A percentile compares a stretch with the other conserved stretches of the same genome.
phyloP scores from a whole-genome alignment of 2,888 invertebrate species.

The Epistrophe grossulariae region DNA sequence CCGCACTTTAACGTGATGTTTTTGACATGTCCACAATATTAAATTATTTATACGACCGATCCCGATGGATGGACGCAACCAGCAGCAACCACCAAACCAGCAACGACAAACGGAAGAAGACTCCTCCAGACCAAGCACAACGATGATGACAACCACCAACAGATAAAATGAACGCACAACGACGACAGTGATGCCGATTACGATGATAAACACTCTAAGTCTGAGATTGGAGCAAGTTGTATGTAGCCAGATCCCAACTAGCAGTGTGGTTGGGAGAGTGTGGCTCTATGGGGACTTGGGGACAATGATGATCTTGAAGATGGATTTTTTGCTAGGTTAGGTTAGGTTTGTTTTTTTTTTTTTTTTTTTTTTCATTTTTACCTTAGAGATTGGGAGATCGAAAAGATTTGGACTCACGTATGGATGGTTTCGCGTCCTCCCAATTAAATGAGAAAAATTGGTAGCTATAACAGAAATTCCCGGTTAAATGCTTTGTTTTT shows the following conservation, averaged over 20 bases:
- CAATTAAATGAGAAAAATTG: conserved; percentile 68
- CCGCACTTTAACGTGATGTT: conserved; percentile 79
- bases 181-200: conserved; percentile 69
- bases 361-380: background rate
- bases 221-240: conserved; percentile 23
- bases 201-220: conserved; percentile 54
- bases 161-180: conserved; percentile 58
- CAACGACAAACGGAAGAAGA: conserved; percentile 22
- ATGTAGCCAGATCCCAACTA: background rate
- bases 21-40: conserved; percentile 78
- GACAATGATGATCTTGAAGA: conserved; percentile 45
- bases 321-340: conserved; percentile 9
- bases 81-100: background rate
- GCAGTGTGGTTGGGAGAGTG: background rate
- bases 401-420: conserved; percentile 30
- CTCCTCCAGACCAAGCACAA: conserved; percentile 24
- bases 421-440: conserved; percentile 11
- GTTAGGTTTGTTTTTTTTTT: conserved; percentile 5
- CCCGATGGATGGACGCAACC: conserved; percentile 33
- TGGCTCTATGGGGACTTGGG: conserved; percentile 62
- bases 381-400: conserved; percentile 36
- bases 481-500: background rate
- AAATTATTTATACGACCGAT: conserved; percentile 76
- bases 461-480: conserved; percentile 3
- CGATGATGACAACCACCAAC: conserved; percentile 64